Evolutionary conservation across 2,113 vertebrate genomes (phyloP), one percentile per base, ranked within the genome.

Genomic region (Coturnix japonica): DNA sequence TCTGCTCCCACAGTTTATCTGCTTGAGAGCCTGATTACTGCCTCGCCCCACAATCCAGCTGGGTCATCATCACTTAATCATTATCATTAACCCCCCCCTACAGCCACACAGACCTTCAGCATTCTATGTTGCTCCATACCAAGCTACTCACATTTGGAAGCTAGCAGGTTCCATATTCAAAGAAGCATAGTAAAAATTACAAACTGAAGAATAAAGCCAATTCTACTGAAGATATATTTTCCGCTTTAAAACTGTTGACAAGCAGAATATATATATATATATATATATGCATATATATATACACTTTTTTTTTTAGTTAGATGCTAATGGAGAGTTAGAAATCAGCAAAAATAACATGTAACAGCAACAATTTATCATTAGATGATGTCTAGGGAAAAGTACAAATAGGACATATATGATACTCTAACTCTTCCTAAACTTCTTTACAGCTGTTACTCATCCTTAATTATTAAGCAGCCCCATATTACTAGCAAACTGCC

Each of bases 31-130:
- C 87, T 90, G 86, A 37, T 77, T 94, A 88, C 88, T 93, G 85
- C 85, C 64, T 93, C 93, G 70, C 92, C 94, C 73, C 93, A 89
- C 51, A 96, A 84, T 56, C 91, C 90, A 94, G 91, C 89, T 82
- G 85, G 90, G 67, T 87, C 85, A 95, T 96, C 87, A 91, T 65
- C 93, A 59, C 88, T 95, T 94, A 77, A 94, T 92, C 93, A 81
- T 86, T 81, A 91, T 65, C 96, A 97, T 91, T 93, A 95, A 95
- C 90, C 75, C 90, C 75, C 90, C 87, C 89, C 81, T 49, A 43
- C 81, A 83, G 83, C 66, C 71, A 83, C 53, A 64, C 3, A 91
- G 75, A 91, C 80, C 56, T 89, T 85, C 70, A 92, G 77, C 61
- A 89, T 92, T 78, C 83, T 91, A 80, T 89, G 85, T 80, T 87